phyloP scores from a whole-genome alignment of 2,113 vertebrate genomes.

The Heterochromis multidens region DNA sequence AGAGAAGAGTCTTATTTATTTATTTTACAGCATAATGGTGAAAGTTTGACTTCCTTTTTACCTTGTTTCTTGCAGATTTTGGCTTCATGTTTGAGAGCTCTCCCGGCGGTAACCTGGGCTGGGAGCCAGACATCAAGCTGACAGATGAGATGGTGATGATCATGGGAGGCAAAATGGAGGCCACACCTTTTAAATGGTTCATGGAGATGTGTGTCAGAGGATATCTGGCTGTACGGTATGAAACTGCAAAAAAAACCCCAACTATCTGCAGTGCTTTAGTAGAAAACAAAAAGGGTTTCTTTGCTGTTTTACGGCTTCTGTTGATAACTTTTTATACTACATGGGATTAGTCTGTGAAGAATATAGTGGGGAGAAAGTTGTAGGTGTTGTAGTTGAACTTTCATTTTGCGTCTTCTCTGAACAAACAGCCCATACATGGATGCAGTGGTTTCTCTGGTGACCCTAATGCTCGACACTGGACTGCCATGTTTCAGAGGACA shows the following conservation, averaged over 20 bases:
- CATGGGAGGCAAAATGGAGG: conserved; percentile 99
- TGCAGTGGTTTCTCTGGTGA: conserved; percentile 94
- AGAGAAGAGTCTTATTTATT: neutral
- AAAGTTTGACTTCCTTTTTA: neutral
- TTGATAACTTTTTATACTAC: neutral
- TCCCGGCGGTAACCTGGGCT: conserved; percentile 95
- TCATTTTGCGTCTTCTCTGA: neutral
- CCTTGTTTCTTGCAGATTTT: conserved; percentile 82
- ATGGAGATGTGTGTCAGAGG: conserved; percentile 99
- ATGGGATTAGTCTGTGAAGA: neutral
- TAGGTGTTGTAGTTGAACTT: neutral
- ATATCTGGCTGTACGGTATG: conserved; percentile 95
- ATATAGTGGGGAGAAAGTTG: neutral
- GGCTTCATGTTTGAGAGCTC: conserved; percentile 99
- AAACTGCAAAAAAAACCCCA: neutral
- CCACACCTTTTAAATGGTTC: conserved; percentile 98
- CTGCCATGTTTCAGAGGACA: conserved; percentile 97
- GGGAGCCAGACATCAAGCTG: conserved; percentile 98
- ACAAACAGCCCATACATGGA: conserved; percentile 93
- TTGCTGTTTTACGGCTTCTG: neutral
- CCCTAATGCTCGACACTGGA: conserved; percentile 91
- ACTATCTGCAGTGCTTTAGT: neutral
- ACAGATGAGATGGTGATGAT: conserved; percentile 99
- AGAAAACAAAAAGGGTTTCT: neutral
- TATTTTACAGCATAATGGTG: neutral